These are phyloP conservation scores for Bruchidius siliquastri DNA, from an alignment of 2,888 invertebrate genomes.

Conservation along the genomic window DNA sequence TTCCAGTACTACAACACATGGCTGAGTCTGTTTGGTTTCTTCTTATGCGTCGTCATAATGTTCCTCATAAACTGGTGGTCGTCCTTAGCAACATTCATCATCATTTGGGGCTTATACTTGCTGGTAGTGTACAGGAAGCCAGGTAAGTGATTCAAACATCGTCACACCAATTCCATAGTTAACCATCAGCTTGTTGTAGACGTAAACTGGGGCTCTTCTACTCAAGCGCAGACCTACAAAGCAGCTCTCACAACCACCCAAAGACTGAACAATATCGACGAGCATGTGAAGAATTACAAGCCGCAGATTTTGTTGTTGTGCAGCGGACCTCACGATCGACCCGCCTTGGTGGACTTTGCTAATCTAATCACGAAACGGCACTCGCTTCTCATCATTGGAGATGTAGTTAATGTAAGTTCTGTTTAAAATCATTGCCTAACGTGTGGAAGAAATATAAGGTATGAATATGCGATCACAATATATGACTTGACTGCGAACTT, in stretches of 20 bases:
- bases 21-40: constrained; percentile 79
- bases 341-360: constrained; percentile 87
- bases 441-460: too few relatives aligned
- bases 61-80: constrained; percentile 91
- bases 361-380: constrained; percentile 87
- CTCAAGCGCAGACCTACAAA: constrained; percentile 94
- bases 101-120: constrained; percentile 84
- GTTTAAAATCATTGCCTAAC: too few relatives aligned
- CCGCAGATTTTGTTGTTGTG: constrained; percentile 87
- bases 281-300: constrained; percentile 97
- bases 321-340: constrained; percentile 78
- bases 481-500: too few relatives aligned
- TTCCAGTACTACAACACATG: constrained; percentile 88
- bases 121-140: constrained; percentile 92
- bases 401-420: constrained; percentile 70
- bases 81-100: constrained; percentile 84
- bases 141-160: constrained; percentile 50
- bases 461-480: too few relatives aligned
- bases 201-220: constrained; percentile 97
- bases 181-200: constrained; percentile 48
- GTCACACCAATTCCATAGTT: background rate
- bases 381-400: constrained; percentile 85
- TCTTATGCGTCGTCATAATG: constrained; percentile 85
- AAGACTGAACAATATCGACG: constrained; percentile 75
- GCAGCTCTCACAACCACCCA: constrained; percentile 83